Base-by-base conservation (phyloP, 23 tunicate genomes). In the Aplidium turbinatum region DNA sequence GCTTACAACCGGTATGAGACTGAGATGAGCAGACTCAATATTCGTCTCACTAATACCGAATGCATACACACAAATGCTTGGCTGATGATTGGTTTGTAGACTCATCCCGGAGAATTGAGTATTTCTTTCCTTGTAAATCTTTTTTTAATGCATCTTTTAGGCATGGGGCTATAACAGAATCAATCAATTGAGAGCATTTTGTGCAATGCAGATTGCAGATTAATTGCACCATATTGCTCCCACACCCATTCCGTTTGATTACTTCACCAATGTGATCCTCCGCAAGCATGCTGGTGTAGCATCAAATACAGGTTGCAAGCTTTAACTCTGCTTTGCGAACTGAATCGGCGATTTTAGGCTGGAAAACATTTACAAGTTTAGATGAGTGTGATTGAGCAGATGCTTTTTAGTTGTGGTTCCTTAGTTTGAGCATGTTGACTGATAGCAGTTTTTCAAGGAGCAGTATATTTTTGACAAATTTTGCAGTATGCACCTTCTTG, bases 371-470 rank as follows among this genome's bases (percentile, higher is more conserved):
- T 24, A 28, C 24, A 38, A 66, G 52, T n/a, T 70, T 47, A 46
- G 58, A 47, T 70, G 57, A 48, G 20, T 13, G 13, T 9, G 76
- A 47, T 47, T 47, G 33, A 31, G 58, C 58, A 21, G 76, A 70
- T 47, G 28, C 16, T 70, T 70, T 70, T 70, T 70, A 36, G 36
- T 25, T 47, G 36, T 70, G 76, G n/a, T 27, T 70, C 36, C 35
- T 70, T 70, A 3, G 58, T 70, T 70, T 70, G 58, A 47, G 38
- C 76, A 47, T 70, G 76, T 36, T 66, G 50, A 36, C 51, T 35
- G 20, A 66, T 35, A 7, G 72, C 72, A 66, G 72, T 51, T 66
- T 66, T 66, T 38, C 50, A 22, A 66, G 72, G 72, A 66, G 72
- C 72, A 66, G 38, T 19, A 5, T 50, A 66, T 36, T 66, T 66